phyloP scores from a whole-genome alignment of 1,140 invertebrate species.

The Drosophila biarmipes region DNA sequence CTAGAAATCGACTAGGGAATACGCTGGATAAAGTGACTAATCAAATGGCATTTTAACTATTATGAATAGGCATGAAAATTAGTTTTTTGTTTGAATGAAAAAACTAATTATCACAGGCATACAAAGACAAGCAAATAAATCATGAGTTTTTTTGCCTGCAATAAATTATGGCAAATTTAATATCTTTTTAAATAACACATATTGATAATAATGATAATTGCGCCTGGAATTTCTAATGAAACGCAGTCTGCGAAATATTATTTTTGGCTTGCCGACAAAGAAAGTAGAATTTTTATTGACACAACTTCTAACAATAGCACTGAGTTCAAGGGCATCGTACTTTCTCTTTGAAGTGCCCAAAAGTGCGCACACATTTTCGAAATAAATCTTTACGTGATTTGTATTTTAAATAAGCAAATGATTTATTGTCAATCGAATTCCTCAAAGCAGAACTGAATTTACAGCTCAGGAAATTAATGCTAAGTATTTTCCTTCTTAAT shows the following conservation, averaged over 20 bases:
- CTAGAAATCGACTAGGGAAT: not conserved
- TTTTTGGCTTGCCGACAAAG: slow-evolving; percentile 40
- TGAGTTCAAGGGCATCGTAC: slow-evolving; percentile 39
- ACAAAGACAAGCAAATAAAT: not conserved
- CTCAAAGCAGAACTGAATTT: not conserved
- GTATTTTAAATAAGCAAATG: slow-evolving; percentile 17
- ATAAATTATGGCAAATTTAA: not conserved
- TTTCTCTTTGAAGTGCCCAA: slow-evolving; percentile 20
- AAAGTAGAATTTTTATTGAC: slow-evolving; percentile 20
- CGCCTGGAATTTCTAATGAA: slow-evolving; percentile 23
- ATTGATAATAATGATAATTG: slow-evolving; percentile 18
- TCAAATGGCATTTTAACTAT: not conserved
- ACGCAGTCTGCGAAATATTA: not conserved
- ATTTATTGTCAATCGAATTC: slow-evolving; percentile 17
- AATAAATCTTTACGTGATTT: slow-evolving; percentile 27
- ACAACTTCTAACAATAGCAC: slow-evolving; percentile 43
- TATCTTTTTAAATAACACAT: slow-evolving; percentile 17
- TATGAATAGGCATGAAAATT: not conserved
- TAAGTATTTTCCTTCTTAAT: slow-evolving; percentile 2
- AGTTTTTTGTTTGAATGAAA: not conserved
- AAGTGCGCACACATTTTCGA: slow-evolving; percentile 18
- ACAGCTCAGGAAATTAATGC: slow-evolving; percentile 21
- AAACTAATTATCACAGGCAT: no score
- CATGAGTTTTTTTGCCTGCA: no score
- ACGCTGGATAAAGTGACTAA: slow-evolving; percentile 2